Evolutionary conservation across 2,797 vertebrate genomes (phyloP), one percentile per base, ranked within the genome.

Genomic region (Falco berigora): DNA sequence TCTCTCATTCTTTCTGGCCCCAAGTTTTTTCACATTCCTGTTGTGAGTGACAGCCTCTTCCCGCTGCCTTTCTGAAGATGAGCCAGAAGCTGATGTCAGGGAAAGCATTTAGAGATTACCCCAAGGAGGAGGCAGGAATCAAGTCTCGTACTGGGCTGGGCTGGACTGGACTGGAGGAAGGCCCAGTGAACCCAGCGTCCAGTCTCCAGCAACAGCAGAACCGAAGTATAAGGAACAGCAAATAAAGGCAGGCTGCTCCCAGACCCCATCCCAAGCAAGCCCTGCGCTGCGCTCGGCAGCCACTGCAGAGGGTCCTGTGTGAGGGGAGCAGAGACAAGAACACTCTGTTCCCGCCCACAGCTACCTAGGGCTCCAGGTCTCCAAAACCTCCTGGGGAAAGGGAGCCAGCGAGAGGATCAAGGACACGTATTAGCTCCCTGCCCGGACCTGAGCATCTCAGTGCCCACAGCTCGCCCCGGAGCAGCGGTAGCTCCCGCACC

Each of bases 51-150:
- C 56, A 44, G 42, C 32, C 50, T 66, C 74, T 88, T 47, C 1
- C 5, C 53, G 18, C 4, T 46, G 91, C 46, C 38, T 80, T 80
- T 88, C 71, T 62, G 77, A 92, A 91, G 49, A 92, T 40, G 69
- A 36, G 80, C 90, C 93, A 88, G 86, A 63, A 86, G 44, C 55
- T 88, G 94, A 92, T 88, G 82, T 88, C 90, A 94, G 69, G 83
- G 73, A 50, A 92, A 76, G 59, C 5, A 2, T 77, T 86, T 62
- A 50, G n/a, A 61, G 58, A 92, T 86, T 84, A 86, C 49, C 32
- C 91, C 44, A 56, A 86, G 90, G 82, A 93, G 64, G 1, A 82
- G 22, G 46, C 52, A 76, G 73, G 42, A 84, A 61, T 90, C 44
- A 80, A 86, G 47, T 66, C 84, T 91, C 80, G 64, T 13, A n/a